Conservation (phyloP, 2,113 vertebrate genomes). For the Sigmodon hispidus region DNA sequence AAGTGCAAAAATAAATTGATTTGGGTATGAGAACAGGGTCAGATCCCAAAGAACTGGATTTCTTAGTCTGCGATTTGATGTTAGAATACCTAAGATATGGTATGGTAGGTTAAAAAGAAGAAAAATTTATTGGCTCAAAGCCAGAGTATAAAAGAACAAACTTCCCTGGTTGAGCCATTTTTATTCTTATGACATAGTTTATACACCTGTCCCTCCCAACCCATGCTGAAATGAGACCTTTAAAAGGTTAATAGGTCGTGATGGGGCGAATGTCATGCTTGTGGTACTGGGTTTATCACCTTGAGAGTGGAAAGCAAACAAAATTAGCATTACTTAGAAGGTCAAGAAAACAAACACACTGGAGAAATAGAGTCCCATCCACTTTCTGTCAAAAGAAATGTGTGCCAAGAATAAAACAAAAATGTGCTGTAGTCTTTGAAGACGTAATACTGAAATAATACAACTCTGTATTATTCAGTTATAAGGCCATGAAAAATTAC, state of each 20-base stretch:
- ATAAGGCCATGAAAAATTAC: slow-evolving; percentile 60
- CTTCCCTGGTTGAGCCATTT: background rate
- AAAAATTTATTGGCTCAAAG: background rate
- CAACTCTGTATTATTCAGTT: slow-evolving; percentile 40
- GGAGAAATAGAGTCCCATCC: slow-evolving; percentile 37
- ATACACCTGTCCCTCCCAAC: background rate
- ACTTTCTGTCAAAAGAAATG: background rate
- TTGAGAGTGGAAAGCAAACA: background rate
- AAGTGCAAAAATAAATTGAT: background rate
- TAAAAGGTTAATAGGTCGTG: background rate
- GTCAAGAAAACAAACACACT: slow-evolving; percentile 26
- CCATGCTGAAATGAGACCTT: background rate
- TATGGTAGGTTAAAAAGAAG: background rate
- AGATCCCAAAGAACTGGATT: background rate
- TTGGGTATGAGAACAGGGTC: background rate
- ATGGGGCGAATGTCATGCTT: background rate
- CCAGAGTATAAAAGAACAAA: background rate
- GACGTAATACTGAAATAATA: slow-evolving; percentile 64
- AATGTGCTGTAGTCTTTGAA: slow-evolving; percentile 39
- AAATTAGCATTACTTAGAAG: background rate
- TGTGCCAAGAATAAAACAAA: slow-evolving; percentile 58
- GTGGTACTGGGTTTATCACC: background rate
- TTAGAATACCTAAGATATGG: background rate
- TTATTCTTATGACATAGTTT: background rate
- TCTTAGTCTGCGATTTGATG: background rate